These are phyloP conservation scores for Apamea sordens DNA, from an alignment of 2,888 invertebrate species.

Conservation along the genomic window DNA sequence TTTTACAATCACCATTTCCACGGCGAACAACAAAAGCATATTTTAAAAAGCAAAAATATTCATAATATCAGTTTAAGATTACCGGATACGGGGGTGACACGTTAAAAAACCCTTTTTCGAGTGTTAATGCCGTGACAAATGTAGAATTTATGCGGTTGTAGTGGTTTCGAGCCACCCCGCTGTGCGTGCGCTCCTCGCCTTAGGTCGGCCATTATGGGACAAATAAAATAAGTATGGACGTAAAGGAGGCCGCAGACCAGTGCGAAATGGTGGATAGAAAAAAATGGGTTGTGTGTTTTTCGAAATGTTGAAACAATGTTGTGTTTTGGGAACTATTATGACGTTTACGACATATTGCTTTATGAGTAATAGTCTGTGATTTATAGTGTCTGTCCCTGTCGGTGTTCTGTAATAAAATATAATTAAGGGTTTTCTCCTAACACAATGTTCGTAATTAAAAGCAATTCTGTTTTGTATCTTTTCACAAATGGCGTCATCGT, in stretches of 20 bases:
- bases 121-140: constrained; percentile 90
- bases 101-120: constrained; percentile 88
- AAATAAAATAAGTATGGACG: constrained; percentile 68
- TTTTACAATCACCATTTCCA: constrained; percentile 61
- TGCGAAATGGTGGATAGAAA: constrained; percentile 54
- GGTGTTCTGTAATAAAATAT: constrained; percentile 27
- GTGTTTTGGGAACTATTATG: constrained; percentile 41
- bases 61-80: constrained; percentile 80
- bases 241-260: constrained; percentile 64
- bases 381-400: constrained; percentile 29
- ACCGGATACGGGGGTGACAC: constrained; percentile 88
- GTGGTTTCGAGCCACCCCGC: constrained; percentile 83
- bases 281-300: constrained; percentile 49
- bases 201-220: constrained; percentile 71
- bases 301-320: constrained; percentile 52
- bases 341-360: constrained; percentile 52
- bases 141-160: constrained; percentile 88
- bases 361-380: constrained; percentile 29
- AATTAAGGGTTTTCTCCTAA: constrained; percentile 10
- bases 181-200: constrained; percentile 76
- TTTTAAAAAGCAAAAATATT: constrained; percentile 79
- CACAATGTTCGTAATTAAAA: constrained; percentile 27
- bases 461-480: background rate
- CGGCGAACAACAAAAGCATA: constrained; percentile 81
- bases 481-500: background rate